Conservation (phyloP, 2,797 vertebrate species). For the Anabacerthia variegaticeps region DNA sequence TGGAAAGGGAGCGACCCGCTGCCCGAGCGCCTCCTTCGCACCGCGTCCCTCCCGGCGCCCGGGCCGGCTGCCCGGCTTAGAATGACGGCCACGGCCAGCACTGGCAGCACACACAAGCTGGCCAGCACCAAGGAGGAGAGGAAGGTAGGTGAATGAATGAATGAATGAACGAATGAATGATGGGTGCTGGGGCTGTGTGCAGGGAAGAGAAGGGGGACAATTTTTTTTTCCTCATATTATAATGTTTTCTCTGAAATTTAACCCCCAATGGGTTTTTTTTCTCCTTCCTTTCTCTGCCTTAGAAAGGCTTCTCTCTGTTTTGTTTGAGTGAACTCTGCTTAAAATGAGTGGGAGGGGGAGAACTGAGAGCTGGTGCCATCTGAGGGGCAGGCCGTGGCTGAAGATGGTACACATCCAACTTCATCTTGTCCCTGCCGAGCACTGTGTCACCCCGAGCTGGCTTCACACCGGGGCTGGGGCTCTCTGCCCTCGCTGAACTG, state of each 20-base stretch:
- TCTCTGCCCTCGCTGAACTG: neutral
- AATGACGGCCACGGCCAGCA: slow-evolving; percentile 83
- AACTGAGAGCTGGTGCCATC: neutral
- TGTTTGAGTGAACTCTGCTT: slow-evolving; percentile 72
- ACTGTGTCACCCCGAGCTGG: accelerated
- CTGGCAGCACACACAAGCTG: slow-evolving; percentile 73
- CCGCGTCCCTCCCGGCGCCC: neutral
- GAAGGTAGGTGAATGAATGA: slow-evolving; percentile 78
- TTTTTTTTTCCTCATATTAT: neutral
- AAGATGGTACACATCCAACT: neutral
- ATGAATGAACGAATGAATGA: too few species aligned
- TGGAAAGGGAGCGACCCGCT: neutral
- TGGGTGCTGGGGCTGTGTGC: accelerated
- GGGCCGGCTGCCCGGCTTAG: neutral
- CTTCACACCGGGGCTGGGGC: neutral
- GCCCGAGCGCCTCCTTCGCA: neutral
- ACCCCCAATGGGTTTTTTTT: accelerated
- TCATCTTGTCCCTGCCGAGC: neutral
- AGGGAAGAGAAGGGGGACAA: neutral
- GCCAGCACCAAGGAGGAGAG: slow-evolving; percentile 83
- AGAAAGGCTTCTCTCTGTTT: neutral
- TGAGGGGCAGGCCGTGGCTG: neutral
- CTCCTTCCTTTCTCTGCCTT: neutral
- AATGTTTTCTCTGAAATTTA: neutral
- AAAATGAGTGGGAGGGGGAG: neutral